Evolutionary conservation across 92 coral and sea anemone genomes (phyloP), one percentile per base, ranked within the genome.

Genomic region (Diadumene lineata): DNA sequence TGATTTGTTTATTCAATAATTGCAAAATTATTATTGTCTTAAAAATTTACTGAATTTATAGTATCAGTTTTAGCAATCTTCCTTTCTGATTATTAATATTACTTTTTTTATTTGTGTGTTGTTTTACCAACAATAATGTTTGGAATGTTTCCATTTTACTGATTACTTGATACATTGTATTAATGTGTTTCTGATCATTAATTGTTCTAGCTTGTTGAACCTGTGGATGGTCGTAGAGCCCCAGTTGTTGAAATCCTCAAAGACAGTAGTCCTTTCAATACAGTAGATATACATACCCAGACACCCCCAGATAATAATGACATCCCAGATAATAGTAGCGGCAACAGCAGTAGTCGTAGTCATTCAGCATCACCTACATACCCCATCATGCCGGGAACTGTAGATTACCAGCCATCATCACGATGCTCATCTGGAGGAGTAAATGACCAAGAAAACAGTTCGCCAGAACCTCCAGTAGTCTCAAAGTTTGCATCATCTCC

Each of bases 401-500:
- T 89, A 16, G 97, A 94, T 57, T 91, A 86, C n/a, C 81, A 80
- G 38, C 80, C 98, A 22, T 75, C 88, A 17, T 92, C 98, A 15
- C 76, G 92, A 64, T 88, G 97, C 25, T 82, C 98, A 10, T 93
- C 97, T 3, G 93, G 94, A 18, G 92, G 87, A 11, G 91, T 79
- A 2, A 88, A 86, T 27, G 70, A 75, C n/a, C 92, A 89, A 51
- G 74, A 79, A 31, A 88, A 85, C 56, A 68, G 73, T 33, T 91
- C 96, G 16, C 93, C 98, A 25, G 97, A 90, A 48, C 86, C 86
- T 48, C 84, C 94, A 34, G 58, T 77, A 24, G 81, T 85, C 2
- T 71, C 89, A 27, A 94, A 94, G 70, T 94, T 92, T 86, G 97
- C 97, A 0, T 94, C 97, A 0, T 94, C 98, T 18, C 98, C 98